phyloP scores from a whole-genome alignment of 2,797 vertebrate species.

The Leucoraja ocellata region DNA sequence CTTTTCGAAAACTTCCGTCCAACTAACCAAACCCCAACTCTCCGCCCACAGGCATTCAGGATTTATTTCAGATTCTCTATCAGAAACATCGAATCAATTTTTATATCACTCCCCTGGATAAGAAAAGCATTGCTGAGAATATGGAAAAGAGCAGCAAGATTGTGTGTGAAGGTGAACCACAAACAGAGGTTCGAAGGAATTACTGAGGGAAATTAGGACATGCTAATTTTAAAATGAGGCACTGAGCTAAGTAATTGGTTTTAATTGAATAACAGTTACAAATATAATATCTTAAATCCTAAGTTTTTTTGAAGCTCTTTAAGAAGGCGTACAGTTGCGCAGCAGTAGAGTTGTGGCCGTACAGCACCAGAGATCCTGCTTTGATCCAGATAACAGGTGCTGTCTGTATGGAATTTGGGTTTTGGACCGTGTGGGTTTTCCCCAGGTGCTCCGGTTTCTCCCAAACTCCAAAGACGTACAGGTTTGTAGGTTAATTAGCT shows the following conservation, averaged over 20 bases:
- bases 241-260: not conserved
- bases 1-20: not conserved
- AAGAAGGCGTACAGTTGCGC: too few relatives aligned
- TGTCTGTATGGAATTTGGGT: too few relatives aligned
- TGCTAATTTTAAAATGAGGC: not conserved
- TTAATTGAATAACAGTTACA: not conserved
- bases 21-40: not conserved
- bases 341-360: too few relatives aligned
- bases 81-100: slow-evolving; percentile 1
- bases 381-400: too few relatives aligned
- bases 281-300: not conserved
- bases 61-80: not conserved
- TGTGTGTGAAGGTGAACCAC: not conserved
- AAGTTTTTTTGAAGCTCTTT: too few relatives aligned
- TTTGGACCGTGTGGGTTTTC: too few relatives aligned
- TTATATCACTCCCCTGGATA: not conserved
- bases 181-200: not conserved
- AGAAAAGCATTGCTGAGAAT: not conserved
- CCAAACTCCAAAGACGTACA: too few relatives aligned
- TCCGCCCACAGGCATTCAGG: not conserved
- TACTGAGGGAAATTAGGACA: not conserved
- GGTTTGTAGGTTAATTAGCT: too few relatives aligned
- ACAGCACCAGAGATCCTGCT: too few relatives aligned
- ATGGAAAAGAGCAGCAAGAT: not conserved
- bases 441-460: too few relatives aligned